Percentiles rank a stretch among this genome's conserved stretches.
Evolutionary conservation across 2,888 invertebrate species (phyloP).

Genomic region (Xestia xanthographa): DNA sequence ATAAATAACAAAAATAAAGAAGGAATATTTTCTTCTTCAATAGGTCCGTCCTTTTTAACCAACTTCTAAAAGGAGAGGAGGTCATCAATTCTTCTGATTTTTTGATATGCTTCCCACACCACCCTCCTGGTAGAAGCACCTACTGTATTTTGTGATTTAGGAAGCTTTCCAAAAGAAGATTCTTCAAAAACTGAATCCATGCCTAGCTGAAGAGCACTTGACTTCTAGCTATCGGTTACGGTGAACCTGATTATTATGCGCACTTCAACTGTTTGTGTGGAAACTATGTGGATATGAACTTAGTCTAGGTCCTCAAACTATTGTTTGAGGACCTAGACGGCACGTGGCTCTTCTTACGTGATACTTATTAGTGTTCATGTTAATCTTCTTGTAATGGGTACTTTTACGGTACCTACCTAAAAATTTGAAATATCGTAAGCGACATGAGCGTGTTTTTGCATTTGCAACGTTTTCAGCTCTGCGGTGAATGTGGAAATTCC

Average conservation of each 20-base stretch:
- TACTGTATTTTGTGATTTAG: neutral
- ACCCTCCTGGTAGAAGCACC: neutral
- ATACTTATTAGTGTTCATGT: neutral
- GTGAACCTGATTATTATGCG: neutral
- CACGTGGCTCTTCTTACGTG: conserved; percentile 14
- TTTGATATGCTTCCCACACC: neutral
- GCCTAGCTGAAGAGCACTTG: neutral
- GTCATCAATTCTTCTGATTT: neutral
- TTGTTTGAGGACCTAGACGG: neutral
- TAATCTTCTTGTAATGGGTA: conserved; percentile 20
- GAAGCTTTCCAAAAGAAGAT: neutral
- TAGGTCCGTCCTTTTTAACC: neutral
- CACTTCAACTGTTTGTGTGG: neutral
- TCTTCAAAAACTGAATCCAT: neutral
- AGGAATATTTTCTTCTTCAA: neutral
- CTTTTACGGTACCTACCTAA: neutral
- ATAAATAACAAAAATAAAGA: neutral
- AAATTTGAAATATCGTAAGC: neutral
- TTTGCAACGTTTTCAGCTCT: neutral
- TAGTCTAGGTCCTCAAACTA: no score
- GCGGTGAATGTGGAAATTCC: neutral
- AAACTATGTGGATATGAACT: neutral
- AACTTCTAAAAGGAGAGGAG: no score
- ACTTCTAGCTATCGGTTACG: neutral
- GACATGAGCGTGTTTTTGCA: neutral